These are phyloP conservation scores for Scelioninae gen. 1 DNA, from an alignment of 2,888 invertebrate species.

Conservation along the genomic window DNA sequence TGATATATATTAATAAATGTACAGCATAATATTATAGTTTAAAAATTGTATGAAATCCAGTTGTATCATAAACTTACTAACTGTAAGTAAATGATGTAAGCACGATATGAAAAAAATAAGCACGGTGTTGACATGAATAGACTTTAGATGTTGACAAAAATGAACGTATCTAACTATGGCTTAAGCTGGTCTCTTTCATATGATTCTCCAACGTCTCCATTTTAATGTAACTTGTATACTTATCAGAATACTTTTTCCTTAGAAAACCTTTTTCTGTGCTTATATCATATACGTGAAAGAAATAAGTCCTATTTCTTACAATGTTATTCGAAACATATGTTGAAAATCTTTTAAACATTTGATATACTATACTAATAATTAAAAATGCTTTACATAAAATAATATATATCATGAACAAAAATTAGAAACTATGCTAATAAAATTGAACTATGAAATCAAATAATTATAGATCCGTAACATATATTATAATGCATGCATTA, in stretches of 20 bases:
- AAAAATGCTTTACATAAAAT: no score
- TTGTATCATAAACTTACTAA: background rate
- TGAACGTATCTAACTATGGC: background rate
- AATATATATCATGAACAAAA: no score
- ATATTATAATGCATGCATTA: no score
- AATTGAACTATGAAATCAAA: no score
- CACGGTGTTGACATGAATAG: conserved; percentile 3
- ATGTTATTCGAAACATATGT: no score
- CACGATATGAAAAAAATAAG: conserved; percentile 2
- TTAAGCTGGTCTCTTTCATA: conserved; percentile 11
- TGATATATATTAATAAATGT: no score
- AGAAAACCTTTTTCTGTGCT: background rate
- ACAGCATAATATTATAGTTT: background rate
- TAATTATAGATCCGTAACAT: no score
- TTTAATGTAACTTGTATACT: conserved; percentile 5
- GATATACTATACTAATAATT: no score
- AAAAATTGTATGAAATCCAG: conserved; percentile 2
- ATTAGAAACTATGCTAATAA: no score
- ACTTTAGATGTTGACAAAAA: conserved; percentile 13
- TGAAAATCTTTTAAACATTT: no score
- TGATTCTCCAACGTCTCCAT: background rate
- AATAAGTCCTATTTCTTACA: no score
- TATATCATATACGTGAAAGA: no score
- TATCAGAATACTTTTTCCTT: conserved; percentile 3
- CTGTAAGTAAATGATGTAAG: conserved; percentile 7